Conservation (phyloP, 2,113 vertebrate species). For the Bombycilla garrulus region DNA sequence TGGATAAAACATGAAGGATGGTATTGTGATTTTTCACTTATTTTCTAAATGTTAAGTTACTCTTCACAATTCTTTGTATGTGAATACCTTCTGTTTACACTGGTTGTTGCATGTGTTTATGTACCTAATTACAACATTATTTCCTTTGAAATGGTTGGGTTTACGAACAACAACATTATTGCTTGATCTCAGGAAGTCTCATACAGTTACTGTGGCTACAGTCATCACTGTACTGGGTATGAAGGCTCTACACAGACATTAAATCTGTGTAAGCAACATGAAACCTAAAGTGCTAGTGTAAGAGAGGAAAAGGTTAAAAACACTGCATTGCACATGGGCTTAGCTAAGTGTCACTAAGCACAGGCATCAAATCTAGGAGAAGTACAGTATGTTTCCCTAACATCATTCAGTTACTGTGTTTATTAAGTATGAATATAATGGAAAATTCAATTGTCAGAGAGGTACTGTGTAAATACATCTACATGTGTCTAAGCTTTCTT, state of each 20-base stretch:
- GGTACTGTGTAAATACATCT: not conserved
- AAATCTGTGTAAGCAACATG: not conserved
- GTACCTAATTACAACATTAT: not conserved
- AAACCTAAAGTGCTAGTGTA: not conserved
- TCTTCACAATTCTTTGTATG: not conserved
- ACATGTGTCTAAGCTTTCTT: not conserved
- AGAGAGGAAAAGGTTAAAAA: not conserved
- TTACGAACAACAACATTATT: not conserved
- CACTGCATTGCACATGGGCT: not conserved
- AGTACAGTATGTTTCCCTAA: not conserved
- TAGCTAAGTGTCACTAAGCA: not conserved
- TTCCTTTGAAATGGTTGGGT: not conserved
- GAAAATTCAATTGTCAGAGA: not conserved
- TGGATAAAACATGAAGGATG: not conserved
- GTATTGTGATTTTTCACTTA: not conserved
- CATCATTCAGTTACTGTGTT: not conserved
- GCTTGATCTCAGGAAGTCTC: slow-evolving; percentile 28
- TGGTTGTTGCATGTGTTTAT: not conserved
- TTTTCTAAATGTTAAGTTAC: not conserved
- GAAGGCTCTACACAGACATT: not conserved
- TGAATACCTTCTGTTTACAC: not conserved
- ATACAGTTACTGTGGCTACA: not conserved
- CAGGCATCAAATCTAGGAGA: not conserved
- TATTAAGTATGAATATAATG: not conserved
- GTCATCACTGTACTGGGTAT: not conserved